Conservation (phyloP, 2,888 invertebrate species). For the Anagyrus pseudococci region DNA sequence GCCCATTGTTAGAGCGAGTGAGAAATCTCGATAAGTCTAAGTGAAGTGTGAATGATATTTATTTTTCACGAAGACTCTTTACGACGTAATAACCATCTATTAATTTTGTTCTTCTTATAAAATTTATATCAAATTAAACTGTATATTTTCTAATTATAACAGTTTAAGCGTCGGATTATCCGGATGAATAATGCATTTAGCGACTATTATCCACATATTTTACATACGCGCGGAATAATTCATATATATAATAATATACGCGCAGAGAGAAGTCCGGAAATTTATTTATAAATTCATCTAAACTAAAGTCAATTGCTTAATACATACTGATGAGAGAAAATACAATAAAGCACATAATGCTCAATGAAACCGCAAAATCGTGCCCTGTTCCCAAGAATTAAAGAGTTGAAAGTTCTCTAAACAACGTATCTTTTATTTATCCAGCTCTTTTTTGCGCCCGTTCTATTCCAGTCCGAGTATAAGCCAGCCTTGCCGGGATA, state of each 20-base stretch:
- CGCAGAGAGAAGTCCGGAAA: background rate
- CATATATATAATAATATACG: background rate
- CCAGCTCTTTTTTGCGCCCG: conserved; percentile 30
- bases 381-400: conserved; percentile 4
- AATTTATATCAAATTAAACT: background rate
- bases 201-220: background rate
- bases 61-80: background rate
- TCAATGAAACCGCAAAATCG: background rate
- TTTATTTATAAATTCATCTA: conserved; percentile 3
- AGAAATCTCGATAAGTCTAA: conserved; percentile 11
- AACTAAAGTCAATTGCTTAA: background rate
- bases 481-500: background rate
- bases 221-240: background rate
- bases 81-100: background rate
- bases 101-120: background rate
- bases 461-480: background rate
- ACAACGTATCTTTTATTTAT: conserved; percentile 20
- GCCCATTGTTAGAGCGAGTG: background rate
- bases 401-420: background rate
- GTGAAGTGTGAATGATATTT: conserved; percentile 1
- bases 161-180: background rate
- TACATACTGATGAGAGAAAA: conserved; percentile 6
- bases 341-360: conserved; percentile 1
- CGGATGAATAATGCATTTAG: background rate
- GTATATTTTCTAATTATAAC: no score